Evolutionary conservation across 2,113 vertebrate genomes (phyloP).

Genomic region (Nerophis ophidion): DNA sequence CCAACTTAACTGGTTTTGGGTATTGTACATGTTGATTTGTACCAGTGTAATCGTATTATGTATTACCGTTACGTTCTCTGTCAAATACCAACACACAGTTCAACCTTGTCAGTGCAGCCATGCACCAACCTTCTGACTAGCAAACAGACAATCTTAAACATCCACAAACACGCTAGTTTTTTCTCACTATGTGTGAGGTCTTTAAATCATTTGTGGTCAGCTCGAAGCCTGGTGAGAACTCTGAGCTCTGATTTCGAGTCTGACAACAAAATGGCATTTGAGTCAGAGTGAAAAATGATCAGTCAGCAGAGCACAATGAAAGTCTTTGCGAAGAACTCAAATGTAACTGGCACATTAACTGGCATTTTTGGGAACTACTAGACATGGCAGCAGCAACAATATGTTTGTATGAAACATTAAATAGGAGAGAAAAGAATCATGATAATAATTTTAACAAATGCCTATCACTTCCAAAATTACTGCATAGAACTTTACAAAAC

Average conservation of each 20-base stretch:
- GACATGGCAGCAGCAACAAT: slow-evolving; percentile 26
- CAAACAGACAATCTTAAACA: slow-evolving; percentile 12
- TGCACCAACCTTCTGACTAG: neutral
- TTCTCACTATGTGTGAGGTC: slow-evolving; percentile 47
- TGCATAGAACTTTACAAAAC: too few relatives aligned
- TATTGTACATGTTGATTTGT: too few relatives aligned
- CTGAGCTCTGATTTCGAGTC: slow-evolving; percentile 22
- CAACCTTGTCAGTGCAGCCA: neutral
- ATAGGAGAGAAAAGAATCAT: too few relatives aligned
- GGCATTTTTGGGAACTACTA: slow-evolving; percentile 21
- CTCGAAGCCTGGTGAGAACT: slow-evolving; percentile 34
- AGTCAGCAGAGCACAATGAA: slow-evolving; percentile 22
- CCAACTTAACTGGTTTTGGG: too few relatives aligned
- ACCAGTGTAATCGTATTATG: too few relatives aligned
- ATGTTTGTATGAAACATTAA: too few relatives aligned
- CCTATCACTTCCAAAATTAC: too few relatives aligned
- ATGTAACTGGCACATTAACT: slow-evolving; percentile 28
- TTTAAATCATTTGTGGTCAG: slow-evolving; percentile 32
- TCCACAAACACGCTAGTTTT: slow-evolving; percentile 27
- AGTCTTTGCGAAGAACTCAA: slow-evolving; percentile 15
- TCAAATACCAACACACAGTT: too few relatives aligned
- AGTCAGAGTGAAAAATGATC: slow-evolving; percentile 32
- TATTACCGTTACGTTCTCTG: too few relatives aligned
- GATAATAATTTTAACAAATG: too few relatives aligned
- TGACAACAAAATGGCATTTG: slow-evolving; percentile 34